A percentile compares a stretch with the other conserved stretches of the same genome.
phyloP scores from a whole-genome alignment of 2,888 invertebrate genomes.

The Dynastes grantii region DNA sequence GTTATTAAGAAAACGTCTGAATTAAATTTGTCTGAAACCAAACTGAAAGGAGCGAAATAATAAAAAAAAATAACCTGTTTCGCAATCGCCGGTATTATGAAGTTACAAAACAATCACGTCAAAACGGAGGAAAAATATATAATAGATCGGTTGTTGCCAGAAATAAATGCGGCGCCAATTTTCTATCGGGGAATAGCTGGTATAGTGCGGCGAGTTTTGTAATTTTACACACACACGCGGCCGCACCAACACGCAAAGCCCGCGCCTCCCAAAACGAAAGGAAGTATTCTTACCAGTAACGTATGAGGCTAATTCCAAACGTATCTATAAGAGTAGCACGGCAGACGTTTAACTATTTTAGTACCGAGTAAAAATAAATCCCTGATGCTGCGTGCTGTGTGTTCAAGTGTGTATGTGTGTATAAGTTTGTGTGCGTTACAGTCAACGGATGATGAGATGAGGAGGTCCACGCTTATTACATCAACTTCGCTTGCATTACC shows the following conservation, averaged over 20 bases:
- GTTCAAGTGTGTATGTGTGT: slow-evolving; percentile 1
- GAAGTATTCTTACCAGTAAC: slow-evolving; percentile 62
- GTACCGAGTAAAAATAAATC: slow-evolving; percentile 65
- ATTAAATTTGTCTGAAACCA: not conserved
- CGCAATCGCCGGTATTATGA: not conserved
- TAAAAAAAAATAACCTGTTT: slow-evolving; percentile 13
- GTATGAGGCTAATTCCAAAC: slow-evolving; percentile 66
- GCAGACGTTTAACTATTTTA: slow-evolving; percentile 67
- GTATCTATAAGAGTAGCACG: slow-evolving; percentile 63
- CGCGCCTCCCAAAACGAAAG: slow-evolving; percentile 58
- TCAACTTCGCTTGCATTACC: no score
- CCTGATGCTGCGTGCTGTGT: slow-evolving; percentile 52
- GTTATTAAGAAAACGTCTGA: not conserved
- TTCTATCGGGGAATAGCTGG: slow-evolving; percentile 25
- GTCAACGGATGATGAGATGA: slow-evolving; percentile 2
- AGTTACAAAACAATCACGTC: slow-evolving; percentile 15
- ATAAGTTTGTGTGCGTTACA: not conserved
- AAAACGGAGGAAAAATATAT: slow-evolving; percentile 15
- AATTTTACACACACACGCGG: slow-evolving; percentile 37
- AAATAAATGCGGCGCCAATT: slow-evolving; percentile 48
- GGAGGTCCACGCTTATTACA: not conserved
- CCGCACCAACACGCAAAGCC: slow-evolving; percentile 13
- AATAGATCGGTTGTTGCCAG: slow-evolving; percentile 24
- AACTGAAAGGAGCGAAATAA: not conserved
- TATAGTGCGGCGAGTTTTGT: slow-evolving; percentile 25